These are phyloP conservation scores for Oryzias dopingdopingensis DNA, from an alignment of 2,797 vertebrate species.

Conservation along the genomic window DNA sequence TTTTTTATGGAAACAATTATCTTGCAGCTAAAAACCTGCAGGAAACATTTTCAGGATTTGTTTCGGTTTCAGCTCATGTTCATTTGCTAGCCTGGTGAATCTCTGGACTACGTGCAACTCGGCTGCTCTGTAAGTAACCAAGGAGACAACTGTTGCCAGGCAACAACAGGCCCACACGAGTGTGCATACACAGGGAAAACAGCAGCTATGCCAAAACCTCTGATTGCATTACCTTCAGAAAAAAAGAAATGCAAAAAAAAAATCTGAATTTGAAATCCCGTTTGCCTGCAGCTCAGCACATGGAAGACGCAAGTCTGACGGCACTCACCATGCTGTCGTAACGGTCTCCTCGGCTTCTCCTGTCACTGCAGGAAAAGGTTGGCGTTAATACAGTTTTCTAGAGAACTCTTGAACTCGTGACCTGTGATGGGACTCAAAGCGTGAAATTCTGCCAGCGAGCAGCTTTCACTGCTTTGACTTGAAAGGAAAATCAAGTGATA, in stretches of 20 bases:
- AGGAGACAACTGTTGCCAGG: slow-evolving; percentile 81
- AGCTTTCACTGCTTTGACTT: not conserved
- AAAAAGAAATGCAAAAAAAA: slow-evolving; percentile 40
- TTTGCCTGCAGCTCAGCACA: no score
- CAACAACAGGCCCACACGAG: slow-evolving; percentile 76
- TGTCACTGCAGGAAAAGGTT: slow-evolving; percentile 75
- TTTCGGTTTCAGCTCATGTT: slow-evolving; percentile 65
- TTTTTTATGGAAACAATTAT: no score
- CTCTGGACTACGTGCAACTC: slow-evolving; percentile 70
- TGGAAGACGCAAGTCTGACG: not conserved
- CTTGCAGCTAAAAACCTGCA: slow-evolving; percentile 26
- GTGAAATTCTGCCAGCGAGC: slow-evolving; percentile 2
- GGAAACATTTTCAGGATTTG: slow-evolving; percentile 42
- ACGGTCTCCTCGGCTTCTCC: slow-evolving; percentile 90
- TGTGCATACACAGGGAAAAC: slow-evolving; percentile 58
- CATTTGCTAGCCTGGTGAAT: slow-evolving; percentile 68
- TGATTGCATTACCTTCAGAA: slow-evolving; percentile 59
- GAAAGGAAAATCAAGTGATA: not conserved
- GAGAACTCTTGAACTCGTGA: slow-evolving; percentile 12
- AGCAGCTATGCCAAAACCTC: slow-evolving; percentile 53
- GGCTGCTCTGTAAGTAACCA: slow-evolving; percentile 76
- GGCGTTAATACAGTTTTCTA: slow-evolving; percentile 16
- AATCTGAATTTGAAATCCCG: slow-evolving; percentile 6
- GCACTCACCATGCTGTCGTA: slow-evolving; percentile 93
- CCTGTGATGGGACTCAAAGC: slow-evolving; percentile 37